Evolutionary conservation across 2,888 invertebrate species (phyloP).

Genomic region (Tipula lateralis): DNA sequence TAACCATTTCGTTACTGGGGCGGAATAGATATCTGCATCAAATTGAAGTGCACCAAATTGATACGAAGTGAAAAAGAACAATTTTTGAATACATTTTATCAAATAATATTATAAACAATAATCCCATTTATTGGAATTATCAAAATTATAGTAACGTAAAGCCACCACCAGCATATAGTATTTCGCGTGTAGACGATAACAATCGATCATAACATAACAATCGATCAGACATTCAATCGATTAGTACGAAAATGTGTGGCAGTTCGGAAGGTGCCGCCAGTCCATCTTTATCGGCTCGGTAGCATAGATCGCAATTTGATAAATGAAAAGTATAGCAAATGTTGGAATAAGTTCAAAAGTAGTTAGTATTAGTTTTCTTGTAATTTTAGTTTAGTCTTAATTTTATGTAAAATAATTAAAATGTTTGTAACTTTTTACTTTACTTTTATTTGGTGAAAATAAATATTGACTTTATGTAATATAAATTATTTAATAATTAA

Average conservation of each 20-base stretch:
- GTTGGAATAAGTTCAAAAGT: too few relatives aligned
- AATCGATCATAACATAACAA: conserved; percentile 45
- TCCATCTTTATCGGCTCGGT: conserved; percentile 62
- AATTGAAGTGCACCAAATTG: conserved; percentile 33
- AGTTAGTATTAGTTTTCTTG: not conserved
- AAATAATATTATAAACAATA: conserved; percentile 30
- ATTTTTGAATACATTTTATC: conserved; percentile 36
- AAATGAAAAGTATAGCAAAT: conserved; percentile 38
- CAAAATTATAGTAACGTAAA: not conserved
- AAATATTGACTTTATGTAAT: not conserved
- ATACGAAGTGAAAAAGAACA: conserved; percentile 34
- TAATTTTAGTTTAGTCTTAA: not conserved
- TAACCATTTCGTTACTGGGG: conserved; percentile 33
- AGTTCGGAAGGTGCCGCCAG: conserved; percentile 73
- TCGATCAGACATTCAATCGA: conserved; percentile 52
- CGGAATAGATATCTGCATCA: not conserved
- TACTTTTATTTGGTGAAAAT: not conserved
- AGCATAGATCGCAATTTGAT: conserved; percentile 33
- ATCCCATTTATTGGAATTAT: conserved; percentile 25
- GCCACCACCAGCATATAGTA: conserved; percentile 36
- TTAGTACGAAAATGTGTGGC: conserved; percentile 76
- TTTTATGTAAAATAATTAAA: not conserved
- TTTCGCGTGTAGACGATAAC: conserved; percentile 33
- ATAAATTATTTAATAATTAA: not conserved
- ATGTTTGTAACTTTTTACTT: not conserved